Base-by-base conservation (phyloP, 2,797 vertebrate species). In the Hoplostethus atlanticus region DNA sequence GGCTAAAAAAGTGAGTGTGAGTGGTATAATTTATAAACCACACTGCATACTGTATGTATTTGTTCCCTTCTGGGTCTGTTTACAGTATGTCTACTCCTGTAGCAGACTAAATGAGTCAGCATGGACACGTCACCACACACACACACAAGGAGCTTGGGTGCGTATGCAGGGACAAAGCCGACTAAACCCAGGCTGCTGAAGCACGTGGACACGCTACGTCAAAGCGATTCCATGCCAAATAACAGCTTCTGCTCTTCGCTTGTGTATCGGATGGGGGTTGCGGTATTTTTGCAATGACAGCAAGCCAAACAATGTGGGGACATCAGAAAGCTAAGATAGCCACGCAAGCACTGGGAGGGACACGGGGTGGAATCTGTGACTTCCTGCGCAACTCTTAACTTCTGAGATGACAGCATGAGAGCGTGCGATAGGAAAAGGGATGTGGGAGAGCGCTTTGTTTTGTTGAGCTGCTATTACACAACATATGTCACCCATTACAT, bases 171-270 rank as follows among this genome's bases (percentile, higher is more conserved):
- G 16, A 16, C 16, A 63, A 28, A 28, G 28, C 28, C 28, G 1
- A 28, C 28, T 3, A 28, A 61, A 28, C 60, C 40, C 40, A 12
- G 28, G 28, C 28, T 56, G 64, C 60, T 48, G n/a, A 61, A 68
- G 68, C 31, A 46, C 66, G 54, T 15, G 25, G 40, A 71, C 62
- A 57, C 46, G 38, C 54, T 52, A 55, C 7, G n/a, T 30, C 58
- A 15, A n/a, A 56, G 52, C 46, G 17, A 40, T 48, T 34, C 50
- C 47, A 52, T 53, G 44, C 68, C 48, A 44, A 13, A 25, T 31
- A 44, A 56, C 17, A 40, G 58, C 28, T 72, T 78, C 70, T 75
- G 77, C 56, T 83, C 40, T 60, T 76, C 31, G 78, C 74, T 80
- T 77, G 63, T 10, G n/a, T 31, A 38, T 31, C 63, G 67, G 68